Base-by-base conservation (phyloP, 2,797 vertebrate genomes). In the Coranthus polyacanthus region DNA sequence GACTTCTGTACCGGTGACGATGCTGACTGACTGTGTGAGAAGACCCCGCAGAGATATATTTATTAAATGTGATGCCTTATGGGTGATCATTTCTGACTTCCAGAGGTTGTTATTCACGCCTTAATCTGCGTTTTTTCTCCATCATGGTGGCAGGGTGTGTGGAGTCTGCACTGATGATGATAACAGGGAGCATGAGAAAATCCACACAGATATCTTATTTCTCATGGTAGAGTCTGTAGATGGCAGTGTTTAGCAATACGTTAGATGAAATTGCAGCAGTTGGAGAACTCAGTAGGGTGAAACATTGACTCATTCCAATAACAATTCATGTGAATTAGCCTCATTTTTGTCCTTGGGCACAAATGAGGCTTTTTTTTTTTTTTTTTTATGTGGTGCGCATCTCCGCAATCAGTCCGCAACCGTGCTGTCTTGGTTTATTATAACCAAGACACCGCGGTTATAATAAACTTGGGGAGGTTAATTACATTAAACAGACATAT, bases 61-160 rank as follows among this genome's bases (percentile, higher is more conserved):
- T 92, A 91, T 90, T 89, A 88, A 87, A 89, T 84, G 72, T 89
- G 47, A 78, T 60, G 53, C 74, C 79, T 67, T 82, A 52, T 50
- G 58, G 43, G 62, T 54, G 26, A 59, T 57, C 3, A 17, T 50
- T 38, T 69, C 44, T 73, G 54, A 70, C 66, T 44, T 76, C 45
- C 17, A 12, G 16, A 24, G 16, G 11, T 42, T 71, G 44, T 81
- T 72, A 22, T 70, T 79, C 10, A 18, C 36, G 36, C 9, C 5
- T 58, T 47, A 41, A 6, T 52, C 22, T 10, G 12, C 12, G 42
- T 18, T 20, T 68, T 61, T 75, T 72, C 12, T 49, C 39, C 47
- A 16, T 46, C 12, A 29, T 24, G 11, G 21, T 63, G 36, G 26
- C 26, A 18, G 49, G 4, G 24, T 29, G 36, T 62, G 47, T 42